Conservation (phyloP, 2,888 invertebrate genomes). For the Eudemis profundana region DNA sequence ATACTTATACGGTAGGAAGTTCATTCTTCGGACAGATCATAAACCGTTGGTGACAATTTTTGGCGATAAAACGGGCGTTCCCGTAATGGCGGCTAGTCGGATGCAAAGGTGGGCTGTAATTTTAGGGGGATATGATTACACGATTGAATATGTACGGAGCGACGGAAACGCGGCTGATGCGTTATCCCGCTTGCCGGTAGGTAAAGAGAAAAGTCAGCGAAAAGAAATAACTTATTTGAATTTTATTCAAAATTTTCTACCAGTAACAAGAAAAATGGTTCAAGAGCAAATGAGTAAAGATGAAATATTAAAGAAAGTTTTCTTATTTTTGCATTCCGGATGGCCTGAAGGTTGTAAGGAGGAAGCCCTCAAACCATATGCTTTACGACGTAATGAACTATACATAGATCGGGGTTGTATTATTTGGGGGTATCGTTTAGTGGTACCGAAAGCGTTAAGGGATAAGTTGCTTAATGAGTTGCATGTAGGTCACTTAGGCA, state of each 20-base stretch:
- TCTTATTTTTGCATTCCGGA: not conserved
- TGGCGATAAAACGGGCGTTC: conserved; percentile 24
- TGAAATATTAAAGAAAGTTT: not conserved
- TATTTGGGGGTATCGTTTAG: conserved; percentile 11
- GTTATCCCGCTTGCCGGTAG: conserved; percentile 13
- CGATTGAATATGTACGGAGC: conserved; percentile 36
- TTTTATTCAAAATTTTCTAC: conserved; percentile 7
- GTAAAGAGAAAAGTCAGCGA: not conserved
- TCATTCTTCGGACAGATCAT: conserved; percentile 8
- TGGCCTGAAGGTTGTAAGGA: not conserved
- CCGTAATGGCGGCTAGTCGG: conserved; percentile 38
- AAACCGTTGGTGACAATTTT: conserved; percentile 36
- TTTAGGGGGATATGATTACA: conserved; percentile 31
- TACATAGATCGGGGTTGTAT: conserved; percentile 6
- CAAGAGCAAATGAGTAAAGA: not conserved
- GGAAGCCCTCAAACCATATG: not conserved
- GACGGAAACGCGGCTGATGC: conserved; percentile 42
- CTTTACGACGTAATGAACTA: not conserved
- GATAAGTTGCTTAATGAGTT: not conserved
- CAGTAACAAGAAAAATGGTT: not conserved
- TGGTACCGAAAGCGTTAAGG: not conserved
- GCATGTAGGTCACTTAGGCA: conserved; percentile 11
- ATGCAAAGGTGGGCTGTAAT: conserved; percentile 41
- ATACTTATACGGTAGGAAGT: conserved; percentile 30
- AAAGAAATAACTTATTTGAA: not conserved